Evolutionary conservation across 2,113 vertebrate genomes (phyloP).

Genomic region (Laticauda colubrina): DNA sequence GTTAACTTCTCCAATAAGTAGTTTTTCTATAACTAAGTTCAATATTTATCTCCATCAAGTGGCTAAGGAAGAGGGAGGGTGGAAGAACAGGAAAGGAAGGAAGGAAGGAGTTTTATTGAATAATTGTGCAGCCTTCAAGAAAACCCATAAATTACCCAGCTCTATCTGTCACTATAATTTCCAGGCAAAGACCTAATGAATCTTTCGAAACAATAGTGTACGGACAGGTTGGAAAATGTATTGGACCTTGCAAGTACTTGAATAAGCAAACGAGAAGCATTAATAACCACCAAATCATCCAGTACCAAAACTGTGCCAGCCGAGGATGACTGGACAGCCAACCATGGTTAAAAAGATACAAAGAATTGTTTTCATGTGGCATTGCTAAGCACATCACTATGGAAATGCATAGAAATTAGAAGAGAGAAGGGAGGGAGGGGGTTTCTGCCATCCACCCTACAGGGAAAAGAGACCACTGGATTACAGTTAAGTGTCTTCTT

Average conservation of each 20-base stretch:
- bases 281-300: constrained; percentile 50
- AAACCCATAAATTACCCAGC: constrained; percentile 65
- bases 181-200: constrained; percentile 67
- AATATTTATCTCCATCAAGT: constrained; percentile 67
- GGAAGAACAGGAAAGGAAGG: constrained; percentile 36
- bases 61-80: constrained; percentile 42
- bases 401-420: not conserved
- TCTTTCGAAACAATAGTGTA: constrained; percentile 68
- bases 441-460: no score
- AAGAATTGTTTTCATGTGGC: not conserved
- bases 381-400: not conserved
- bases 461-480: not conserved
- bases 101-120: constrained; percentile 68
- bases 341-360: constrained; percentile 4
- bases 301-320: constrained; percentile 4
- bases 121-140: constrained; percentile 66
- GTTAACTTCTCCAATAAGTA: constrained; percentile 45
- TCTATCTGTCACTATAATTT: constrained; percentile 67
- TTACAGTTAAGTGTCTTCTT: not conserved
- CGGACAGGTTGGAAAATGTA: constrained; percentile 64
- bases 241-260: constrained; percentile 65
- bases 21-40: constrained; percentile 60
- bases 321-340: not conserved
- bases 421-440: not conserved
- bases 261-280: constrained; percentile 63